These are phyloP conservation scores for Rhimphoctona megacephalus DNA, from an alignment of 2,888 invertebrate genomes.

Conservation along the genomic window DNA sequence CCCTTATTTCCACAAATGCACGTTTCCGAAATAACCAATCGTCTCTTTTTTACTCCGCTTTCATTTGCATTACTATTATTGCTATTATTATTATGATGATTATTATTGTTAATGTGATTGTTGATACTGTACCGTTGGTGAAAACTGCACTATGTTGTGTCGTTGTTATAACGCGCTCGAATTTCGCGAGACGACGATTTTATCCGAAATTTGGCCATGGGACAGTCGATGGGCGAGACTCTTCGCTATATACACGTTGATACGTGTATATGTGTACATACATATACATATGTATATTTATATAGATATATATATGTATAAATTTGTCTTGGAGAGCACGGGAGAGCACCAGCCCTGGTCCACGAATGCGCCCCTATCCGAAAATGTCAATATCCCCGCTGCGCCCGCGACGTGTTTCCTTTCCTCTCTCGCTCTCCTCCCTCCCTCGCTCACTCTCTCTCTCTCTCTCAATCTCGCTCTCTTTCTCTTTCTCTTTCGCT, in stretches of 20 bases:
- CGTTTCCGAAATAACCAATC: background rate
- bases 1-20: background rate
- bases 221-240: constrained; percentile 54
- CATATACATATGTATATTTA: constrained; percentile 11
- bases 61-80: background rate
- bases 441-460: constrained; percentile 25
- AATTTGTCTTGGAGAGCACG: constrained; percentile 55
- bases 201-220: constrained; percentile 68
- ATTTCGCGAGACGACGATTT: constrained; percentile 44
- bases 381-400: constrained; percentile 83
- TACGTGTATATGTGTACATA: background rate
- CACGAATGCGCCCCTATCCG: constrained; percentile 82
- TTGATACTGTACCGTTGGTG: constrained; percentile 50
- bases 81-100: background rate
- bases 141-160: constrained; percentile 11
- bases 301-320: constrained; percentile 36
- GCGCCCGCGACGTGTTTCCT: constrained; percentile 73
- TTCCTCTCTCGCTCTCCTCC: constrained; percentile 55
- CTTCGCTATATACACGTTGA: background rate
- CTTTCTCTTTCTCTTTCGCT: constrained; percentile 6
- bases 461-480: constrained; percentile 22
- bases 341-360: constrained; percentile 70
- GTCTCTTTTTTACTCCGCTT: background rate
- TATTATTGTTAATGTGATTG: background rate
- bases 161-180: constrained; percentile 31